A percentile compares a stretch with the other conserved stretches of the same genome.
Evolutionary conservation across 2,888 invertebrate genomes (phyloP).

Genomic region (Amblyteles armatorius): DNA sequence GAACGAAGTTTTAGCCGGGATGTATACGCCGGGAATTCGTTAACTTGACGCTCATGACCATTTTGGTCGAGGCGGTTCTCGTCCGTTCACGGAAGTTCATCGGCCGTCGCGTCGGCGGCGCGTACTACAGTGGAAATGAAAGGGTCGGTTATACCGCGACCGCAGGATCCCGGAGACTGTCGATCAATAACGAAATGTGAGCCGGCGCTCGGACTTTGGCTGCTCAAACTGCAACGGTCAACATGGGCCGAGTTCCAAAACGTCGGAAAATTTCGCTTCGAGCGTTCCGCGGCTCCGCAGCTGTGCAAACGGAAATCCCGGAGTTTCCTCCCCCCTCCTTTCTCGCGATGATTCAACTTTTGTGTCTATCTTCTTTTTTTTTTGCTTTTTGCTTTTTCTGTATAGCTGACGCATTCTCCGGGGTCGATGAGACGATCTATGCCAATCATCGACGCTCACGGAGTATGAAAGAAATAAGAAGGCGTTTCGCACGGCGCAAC

Average conservation of each 20-base stretch:
- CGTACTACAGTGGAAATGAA: conserved; percentile 19
- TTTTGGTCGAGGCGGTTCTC: not conserved
- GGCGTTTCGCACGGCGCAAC: too few species aligned
- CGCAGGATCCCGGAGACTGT: conserved; percentile 32
- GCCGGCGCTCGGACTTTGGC: conserved; percentile 43
- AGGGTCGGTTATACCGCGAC: conserved; percentile 29
- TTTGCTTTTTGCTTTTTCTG: not conserved
- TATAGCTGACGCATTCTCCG: too few species aligned
- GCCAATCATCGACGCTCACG: too few species aligned
- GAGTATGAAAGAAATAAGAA: too few species aligned
- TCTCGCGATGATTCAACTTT: conserved; percentile 17
- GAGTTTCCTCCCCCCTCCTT: conserved; percentile 22
- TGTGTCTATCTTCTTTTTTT: not conserved
- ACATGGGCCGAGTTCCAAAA: conserved; percentile 62
- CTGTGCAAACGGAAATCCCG: conserved; percentile 47
- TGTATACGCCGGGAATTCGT: not conserved
- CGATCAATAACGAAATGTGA: conserved; percentile 63
- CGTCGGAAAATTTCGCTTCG: conserved; percentile 40
- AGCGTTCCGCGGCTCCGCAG: conserved; percentile 6
- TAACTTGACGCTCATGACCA: not conserved
- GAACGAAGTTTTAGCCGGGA: not conserved
- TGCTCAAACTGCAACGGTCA: conserved; percentile 53
- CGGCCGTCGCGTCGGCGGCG: conserved; percentile 5
- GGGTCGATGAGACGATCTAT: too few species aligned
- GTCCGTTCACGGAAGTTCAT: conserved; percentile 20